These are phyloP conservation scores for Adoxophyes honmai DNA, from an alignment of 1,140 invertebrate genomes.

Conservation along the genomic window DNA sequence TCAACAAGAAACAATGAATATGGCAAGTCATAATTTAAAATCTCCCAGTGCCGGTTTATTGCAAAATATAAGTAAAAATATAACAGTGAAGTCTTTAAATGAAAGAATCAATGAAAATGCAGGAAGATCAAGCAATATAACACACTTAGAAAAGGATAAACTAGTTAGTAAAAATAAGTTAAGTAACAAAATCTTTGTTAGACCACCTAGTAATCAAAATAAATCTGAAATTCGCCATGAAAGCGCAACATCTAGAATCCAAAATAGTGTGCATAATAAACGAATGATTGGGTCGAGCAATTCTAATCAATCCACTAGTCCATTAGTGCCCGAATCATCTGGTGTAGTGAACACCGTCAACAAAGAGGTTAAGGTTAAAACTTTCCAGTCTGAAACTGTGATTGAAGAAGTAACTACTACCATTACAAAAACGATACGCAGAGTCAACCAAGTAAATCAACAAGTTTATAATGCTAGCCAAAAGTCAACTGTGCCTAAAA, in stretches of 20 bases:
- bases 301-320: conserved; percentile 23
- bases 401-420: conserved; percentile 70
- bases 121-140: conserved; percentile 1
- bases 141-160: conserved; percentile 1
- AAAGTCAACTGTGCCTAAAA: conserved; percentile 21
- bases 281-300: not conserved
- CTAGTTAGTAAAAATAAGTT: conserved; percentile 7
- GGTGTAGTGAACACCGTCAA: conserved; percentile 54
- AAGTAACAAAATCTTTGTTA: conserved; percentile 25
- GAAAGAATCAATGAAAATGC: conserved; percentile 27
- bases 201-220: conserved; percentile 24
- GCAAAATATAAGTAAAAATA: conserved; percentile 50
- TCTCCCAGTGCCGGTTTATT: conserved; percentile 32
- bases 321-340: conserved; percentile 33
- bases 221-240: conserved; percentile 8
- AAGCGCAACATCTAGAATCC: not conserved
- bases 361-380: conserved; percentile 58
- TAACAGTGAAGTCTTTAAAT: conserved; percentile 51
- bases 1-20: conserved; percentile 7
- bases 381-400: conserved; percentile 60
- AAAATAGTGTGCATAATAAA: conserved; percentile 19
- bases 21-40: conserved; percentile 20
- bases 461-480: conserved; percentile 38
- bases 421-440: conserved; percentile 67
- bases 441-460: conserved; percentile 59